phyloP scores from a whole-genome alignment of 2,797 vertebrate species.

The Falco rusticolus region DNA sequence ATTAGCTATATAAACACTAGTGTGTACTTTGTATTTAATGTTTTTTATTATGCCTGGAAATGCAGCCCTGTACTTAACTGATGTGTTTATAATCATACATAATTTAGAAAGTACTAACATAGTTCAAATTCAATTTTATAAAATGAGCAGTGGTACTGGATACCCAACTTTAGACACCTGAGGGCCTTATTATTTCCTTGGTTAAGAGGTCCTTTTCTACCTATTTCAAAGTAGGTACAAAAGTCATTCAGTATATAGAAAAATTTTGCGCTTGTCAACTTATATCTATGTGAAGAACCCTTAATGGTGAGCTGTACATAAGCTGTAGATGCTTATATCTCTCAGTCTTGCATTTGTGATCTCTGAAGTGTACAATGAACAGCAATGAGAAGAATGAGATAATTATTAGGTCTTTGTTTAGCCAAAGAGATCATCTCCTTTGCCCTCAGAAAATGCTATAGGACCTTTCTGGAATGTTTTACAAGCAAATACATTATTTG shows the following conservation, averaged over 20 bases:
- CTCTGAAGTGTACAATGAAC: background rate
- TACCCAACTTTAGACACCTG: background rate
- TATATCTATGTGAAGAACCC: background rate
- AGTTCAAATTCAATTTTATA: background rate
- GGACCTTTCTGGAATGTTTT: background rate
- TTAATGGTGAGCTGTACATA: accelerated
- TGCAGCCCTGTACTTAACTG: background rate
- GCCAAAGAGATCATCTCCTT: background rate
- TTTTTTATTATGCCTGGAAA: slow-evolving; percentile 7
- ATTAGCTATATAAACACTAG: slow-evolving; percentile 21
- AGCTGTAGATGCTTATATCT: background rate
- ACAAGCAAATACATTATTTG: background rate
- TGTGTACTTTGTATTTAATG: background rate
- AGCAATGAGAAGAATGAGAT: background rate
- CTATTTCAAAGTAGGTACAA: background rate
- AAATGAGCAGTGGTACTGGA: background rate
- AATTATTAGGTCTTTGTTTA: background rate
- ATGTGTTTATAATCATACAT: slow-evolving; percentile 1
- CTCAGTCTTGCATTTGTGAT: background rate
- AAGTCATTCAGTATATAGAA: background rate
- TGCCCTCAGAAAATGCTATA: background rate
- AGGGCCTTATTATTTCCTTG: background rate
- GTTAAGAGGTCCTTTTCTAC: background rate
- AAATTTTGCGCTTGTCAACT: background rate
- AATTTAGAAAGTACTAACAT: background rate